Evolutionary conservation across 2,888 invertebrate genomes (phyloP), one percentile per base, ranked within the genome.

Genomic region (Orthonychiurus folsomi): DNA sequence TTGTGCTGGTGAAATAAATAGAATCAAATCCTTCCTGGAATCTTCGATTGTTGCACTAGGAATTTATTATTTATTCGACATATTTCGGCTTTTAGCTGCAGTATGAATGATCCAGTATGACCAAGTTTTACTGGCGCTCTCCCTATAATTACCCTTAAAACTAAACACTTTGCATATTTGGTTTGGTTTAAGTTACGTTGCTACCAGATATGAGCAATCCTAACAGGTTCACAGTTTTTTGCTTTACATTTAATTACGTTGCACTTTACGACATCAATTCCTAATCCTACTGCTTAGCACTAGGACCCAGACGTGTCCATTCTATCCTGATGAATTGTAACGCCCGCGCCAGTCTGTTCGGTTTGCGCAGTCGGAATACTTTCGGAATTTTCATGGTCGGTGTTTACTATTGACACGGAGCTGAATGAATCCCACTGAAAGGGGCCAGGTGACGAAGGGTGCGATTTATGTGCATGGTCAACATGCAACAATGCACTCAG

Each of bases 281-380:
- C n/a, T n/a, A n/a, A n/a, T n/a, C n/a, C n/a, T n/a, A n/a, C n/a
- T n/a, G n/a, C 15, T 37, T 37, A 37, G 37, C 37, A 37, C 37
- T 52, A 69, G 23, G 69, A 63, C 52, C 67, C 67, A 26, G 69
- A 69, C 12, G 69, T 69, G 50, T 69, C 69, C 69, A 69, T 69
- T 62, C 69, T 48, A 56, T 69, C 69, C 25, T 67, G 69, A 56
- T 62, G 63, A 52, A 61, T 59, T n/a, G n/a, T n/a, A n/a, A n/a
- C n/a, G n/a, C n/a, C n/a, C n/a, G n/a, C n/a, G n/a, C n/a, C n/a
- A n/a, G n/a, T n/a, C n/a, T n/a, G n/a, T 52, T 23, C 52, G 5
- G 52, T 52, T 23, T 52, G 21, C 20, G 3, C 24, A 5, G 9
- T 20, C 15, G 12, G 15, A 12, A 48, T n/a, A 12, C n/a, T 48